Conservation (phyloP, 2,113 vertebrate species). For the Podarcis cretensis region DNA sequence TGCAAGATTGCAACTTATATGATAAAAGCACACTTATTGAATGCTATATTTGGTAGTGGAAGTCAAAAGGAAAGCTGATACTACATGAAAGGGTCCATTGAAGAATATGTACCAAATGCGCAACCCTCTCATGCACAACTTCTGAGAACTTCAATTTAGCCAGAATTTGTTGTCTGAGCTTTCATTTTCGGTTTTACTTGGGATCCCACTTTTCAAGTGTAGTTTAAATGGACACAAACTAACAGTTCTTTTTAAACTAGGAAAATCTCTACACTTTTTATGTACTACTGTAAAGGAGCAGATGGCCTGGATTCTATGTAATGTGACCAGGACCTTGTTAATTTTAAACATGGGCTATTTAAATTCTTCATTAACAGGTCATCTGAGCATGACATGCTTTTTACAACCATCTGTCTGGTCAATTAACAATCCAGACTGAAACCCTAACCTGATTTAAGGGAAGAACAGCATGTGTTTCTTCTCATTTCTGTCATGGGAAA, state of each 20-base stretch:
- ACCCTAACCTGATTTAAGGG: neutral
- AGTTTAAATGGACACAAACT: neutral
- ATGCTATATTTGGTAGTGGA: neutral
- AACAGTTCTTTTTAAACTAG: neutral
- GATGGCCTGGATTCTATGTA: neutral
- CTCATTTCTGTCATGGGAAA: neutral
- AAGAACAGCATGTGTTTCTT: neutral
- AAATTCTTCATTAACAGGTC: neutral
- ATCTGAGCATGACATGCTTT: neutral
- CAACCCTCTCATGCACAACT: neutral
- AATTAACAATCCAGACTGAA: neutral
- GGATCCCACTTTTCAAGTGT: neutral
- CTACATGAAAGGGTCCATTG: neutral
- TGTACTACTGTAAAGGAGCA: neutral
- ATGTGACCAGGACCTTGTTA: neutral
- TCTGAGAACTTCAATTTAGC: neutral
- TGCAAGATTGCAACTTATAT: neutral
- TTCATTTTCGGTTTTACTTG: neutral
- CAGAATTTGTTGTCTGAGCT: neutral
- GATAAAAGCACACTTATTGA: neutral
- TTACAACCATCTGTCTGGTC: neutral
- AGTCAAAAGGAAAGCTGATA: neutral
- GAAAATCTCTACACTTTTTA: slow-evolving; percentile 5
- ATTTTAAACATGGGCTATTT: neutral
- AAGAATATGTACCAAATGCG: neutral